Conservation (phyloP, 2,888 invertebrate species). For the Trachelus troglodyta region DNA sequence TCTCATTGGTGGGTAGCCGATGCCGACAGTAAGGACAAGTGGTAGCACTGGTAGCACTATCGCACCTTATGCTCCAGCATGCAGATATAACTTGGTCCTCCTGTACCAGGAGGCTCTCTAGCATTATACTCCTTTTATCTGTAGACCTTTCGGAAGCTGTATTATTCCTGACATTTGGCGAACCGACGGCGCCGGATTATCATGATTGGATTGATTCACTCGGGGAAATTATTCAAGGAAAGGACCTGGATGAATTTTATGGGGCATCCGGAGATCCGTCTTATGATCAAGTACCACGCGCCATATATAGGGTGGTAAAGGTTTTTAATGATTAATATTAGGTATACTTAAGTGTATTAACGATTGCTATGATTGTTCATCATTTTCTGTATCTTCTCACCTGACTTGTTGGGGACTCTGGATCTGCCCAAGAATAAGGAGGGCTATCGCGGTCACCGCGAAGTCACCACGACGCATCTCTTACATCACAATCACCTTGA, state of each 20-base stretch:
- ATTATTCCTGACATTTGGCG: neutral
- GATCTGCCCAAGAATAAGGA: conserved; percentile 61
- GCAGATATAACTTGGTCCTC: neutral
- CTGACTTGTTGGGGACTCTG: conserved; percentile 60
- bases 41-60: neutral
- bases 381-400: conserved; percentile 39
- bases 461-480: conserved; percentile 66
- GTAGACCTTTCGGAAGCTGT: neutral
- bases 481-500: conserved; percentile 63
- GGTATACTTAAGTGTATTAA: neutral
- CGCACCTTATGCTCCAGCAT: neutral
- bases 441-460: conserved; percentile 66
- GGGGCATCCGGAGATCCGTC: neutral
- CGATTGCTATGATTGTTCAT: neutral
- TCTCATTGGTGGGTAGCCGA: conserved; percentile 27
- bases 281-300: neutral
- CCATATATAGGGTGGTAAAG: neutral
- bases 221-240: neutral
- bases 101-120: neutral
- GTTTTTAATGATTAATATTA: neutral
- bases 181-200: neutral
- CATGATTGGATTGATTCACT: neutral
- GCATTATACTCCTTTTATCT: neutral
- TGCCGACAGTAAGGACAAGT: conserved; percentile 20
- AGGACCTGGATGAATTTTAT: neutral